phyloP scores from a whole-genome alignment of 2,113 vertebrate species.

The Anhinga rufa region DNA sequence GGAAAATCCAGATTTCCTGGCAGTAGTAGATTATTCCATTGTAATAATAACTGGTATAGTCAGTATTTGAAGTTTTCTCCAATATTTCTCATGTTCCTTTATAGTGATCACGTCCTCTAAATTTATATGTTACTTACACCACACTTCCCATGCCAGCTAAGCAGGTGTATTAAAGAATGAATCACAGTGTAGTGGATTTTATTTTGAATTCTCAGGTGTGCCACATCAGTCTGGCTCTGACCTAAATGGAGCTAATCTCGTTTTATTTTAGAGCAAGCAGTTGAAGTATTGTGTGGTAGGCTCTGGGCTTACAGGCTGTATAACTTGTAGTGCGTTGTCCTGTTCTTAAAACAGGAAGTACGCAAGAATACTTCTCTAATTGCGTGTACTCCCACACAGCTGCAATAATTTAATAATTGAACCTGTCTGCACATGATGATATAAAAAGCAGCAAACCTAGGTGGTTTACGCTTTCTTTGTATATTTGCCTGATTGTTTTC shows the following conservation, averaged over 20 bases:
- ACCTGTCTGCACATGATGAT: background rate
- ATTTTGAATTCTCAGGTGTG: background rate
- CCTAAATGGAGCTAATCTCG: background rate
- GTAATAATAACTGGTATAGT: background rate
- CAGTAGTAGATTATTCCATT: background rate
- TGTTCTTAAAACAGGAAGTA: background rate
- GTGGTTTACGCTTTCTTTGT: background rate
- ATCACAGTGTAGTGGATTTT: background rate
- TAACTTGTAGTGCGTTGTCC: background rate
- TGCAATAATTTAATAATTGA: background rate
- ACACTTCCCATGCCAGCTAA: background rate
- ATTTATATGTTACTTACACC: background rate
- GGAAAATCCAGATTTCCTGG: background rate
- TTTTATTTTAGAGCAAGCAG: background rate
- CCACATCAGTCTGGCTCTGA: background rate
- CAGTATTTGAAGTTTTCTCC: background rate
- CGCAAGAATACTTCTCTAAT: background rate
- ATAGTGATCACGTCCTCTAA: background rate
- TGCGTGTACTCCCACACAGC: background rate
- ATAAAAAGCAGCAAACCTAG: background rate
- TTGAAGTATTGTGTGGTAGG: background rate
- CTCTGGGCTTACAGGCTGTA: background rate
- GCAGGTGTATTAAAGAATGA: background rate
- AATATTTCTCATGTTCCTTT: background rate
- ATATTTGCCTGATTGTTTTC: background rate